Evolutionary conservation across 2,888 invertebrate genomes (phyloP), one percentile per base, ranked within the genome.

Genomic region (Margaritifera margaritifera): DNA sequence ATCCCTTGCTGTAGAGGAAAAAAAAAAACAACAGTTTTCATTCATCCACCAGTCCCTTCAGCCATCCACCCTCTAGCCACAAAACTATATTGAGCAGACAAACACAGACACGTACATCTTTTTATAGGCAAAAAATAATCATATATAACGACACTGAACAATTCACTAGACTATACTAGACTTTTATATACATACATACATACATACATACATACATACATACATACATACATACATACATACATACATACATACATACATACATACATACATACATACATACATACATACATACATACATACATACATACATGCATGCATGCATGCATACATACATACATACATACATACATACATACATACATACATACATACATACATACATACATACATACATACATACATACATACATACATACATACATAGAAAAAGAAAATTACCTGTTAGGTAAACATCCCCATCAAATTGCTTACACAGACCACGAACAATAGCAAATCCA

Each of bases 371-470:
- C 4, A 19, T 55, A 22, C n/a, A 58, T 24, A 20, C n/a, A n/a
- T 22, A 42, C 19, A 51, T 50, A 25, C 6, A 59, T 11, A 20
- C 25, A 4, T 24, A 19, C 4, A 19, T 55, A 22, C n/a, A 58
- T 24, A 20, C n/a, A n/a, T 22, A 42, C 19, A 51, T 50, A 25
- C 6, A 59, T 11, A 20, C 25, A 4, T 24, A 19, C 4, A 19
- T 55, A 22, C n/a, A 58, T 24, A 20, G n/a, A n/a, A n/a, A n/a
- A 18, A 64, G 31, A 57, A 15, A 61, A 64, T 69, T 61, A 88
- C 88, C 87, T 58, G 95, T 94, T 62, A 95, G 88, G 86, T 94
- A 94, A 0, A 95, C 94, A 64, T 90, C 90, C 15, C 87, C 95
- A 64, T 93, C 86, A 86, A 92, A 94, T 66, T 85, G 70, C 75